A percentile compares a stretch with the other conserved stretches of the same genome.
phyloP scores from a whole-genome alignment of 2,113 vertebrate species.

The Megaleporinus macrocephalus region DNA sequence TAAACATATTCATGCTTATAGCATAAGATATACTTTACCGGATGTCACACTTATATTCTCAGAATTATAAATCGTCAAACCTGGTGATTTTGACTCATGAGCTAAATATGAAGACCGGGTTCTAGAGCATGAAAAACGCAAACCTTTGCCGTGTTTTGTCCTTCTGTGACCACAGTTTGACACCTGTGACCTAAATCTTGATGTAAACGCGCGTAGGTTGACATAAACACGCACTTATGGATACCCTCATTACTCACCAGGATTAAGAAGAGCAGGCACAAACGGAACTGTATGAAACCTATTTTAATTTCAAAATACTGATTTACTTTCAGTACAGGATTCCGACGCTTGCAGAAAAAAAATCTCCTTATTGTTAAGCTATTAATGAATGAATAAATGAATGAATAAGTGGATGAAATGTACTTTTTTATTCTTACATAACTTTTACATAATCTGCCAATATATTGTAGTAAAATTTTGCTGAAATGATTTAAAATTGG shows the following conservation, averaged over 20 bases:
- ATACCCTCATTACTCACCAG: not conserved
- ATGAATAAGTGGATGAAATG: too few species aligned
- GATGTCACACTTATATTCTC: not conserved
- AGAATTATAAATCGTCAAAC: not conserved
- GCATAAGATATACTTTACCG: not conserved
- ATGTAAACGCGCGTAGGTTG: constrained; percentile 8
- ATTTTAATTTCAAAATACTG: not conserved
- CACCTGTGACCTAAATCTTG: constrained; percentile 8
- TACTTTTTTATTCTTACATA: too few species aligned
- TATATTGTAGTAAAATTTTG: too few species aligned
- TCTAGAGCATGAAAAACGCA: not conserved
- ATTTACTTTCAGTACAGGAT: not conserved
- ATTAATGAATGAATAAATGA: too few species aligned
- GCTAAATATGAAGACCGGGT: not conserved
- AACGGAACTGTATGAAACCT: not conserved
- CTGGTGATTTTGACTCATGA: not conserved
- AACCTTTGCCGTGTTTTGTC: not conserved
- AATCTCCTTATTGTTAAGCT: too few species aligned
- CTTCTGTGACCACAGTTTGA: constrained; percentile 10
- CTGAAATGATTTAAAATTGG: too few species aligned
- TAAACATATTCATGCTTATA: not conserved
- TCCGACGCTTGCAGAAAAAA: too few species aligned
- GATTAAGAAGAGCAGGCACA: not conserved
- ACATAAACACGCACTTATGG: not conserved
- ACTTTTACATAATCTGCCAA: too few species aligned